Conservation (phyloP, 2,888 invertebrate genomes). For the Rhingia rostrata region DNA sequence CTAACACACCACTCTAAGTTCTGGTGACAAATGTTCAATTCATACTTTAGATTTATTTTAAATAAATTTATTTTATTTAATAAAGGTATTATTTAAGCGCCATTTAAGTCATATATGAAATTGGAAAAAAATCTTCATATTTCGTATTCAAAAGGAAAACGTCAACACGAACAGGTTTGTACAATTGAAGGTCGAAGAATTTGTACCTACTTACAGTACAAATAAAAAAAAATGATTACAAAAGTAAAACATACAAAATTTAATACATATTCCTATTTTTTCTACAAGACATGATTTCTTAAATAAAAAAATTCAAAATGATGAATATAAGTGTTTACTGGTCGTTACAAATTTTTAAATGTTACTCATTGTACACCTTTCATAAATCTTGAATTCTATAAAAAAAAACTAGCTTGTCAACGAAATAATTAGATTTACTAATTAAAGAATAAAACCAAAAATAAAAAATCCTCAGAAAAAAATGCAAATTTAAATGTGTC, state of each 20-base stretch:
- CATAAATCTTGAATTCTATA: conserved; percentile 39
- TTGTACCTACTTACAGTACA: conserved; percentile 62
- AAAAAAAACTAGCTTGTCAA: conserved; percentile 44
- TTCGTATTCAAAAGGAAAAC: conserved; percentile 17
- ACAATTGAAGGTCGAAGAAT: conserved; percentile 49
- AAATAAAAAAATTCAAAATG: conserved; percentile 20
- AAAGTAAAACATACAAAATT: conserved; percentile 44
- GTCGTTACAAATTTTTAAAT: conserved; percentile 40
- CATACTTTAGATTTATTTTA: not conserved
- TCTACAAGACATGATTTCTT: conserved; percentile 57
- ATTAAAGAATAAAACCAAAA: conserved; percentile 8
- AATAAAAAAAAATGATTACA: conserved; percentile 51
- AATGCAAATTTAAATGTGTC: conserved; percentile 55
- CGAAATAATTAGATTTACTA: conserved; percentile 39
- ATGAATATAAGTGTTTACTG: conserved; percentile 40
- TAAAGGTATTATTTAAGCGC: conserved; percentile 7
- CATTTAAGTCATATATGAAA: not conserved
- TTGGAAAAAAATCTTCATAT: not conserved
- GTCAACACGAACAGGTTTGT: conserved; percentile 44
- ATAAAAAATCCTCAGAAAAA: conserved; percentile 32
- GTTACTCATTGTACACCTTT: conserved; percentile 48
- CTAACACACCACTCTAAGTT: too few relatives aligned
- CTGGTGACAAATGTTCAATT: too few relatives aligned
- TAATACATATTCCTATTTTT: conserved; percentile 38
- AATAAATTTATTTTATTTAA: not conserved